These are phyloP conservation scores for Orycteropus afer DNA, from an alignment of 2,113 vertebrate genomes.

Conservation along the genomic window DNA sequence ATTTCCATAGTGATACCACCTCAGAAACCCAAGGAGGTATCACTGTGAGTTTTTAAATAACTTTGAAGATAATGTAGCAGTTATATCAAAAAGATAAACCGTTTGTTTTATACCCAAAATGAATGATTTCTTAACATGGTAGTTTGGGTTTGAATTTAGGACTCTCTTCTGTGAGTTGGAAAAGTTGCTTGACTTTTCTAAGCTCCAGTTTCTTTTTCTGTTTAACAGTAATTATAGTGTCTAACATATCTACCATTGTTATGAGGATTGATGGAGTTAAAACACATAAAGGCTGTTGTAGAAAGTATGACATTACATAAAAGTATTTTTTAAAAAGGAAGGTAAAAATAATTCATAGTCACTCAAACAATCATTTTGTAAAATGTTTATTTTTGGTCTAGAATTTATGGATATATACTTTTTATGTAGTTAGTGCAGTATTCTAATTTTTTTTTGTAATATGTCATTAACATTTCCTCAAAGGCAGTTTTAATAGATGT, in stretches of 20 bases:
- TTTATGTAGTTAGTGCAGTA: not conserved
- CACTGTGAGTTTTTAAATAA: too few relatives aligned
- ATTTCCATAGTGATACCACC: too few relatives aligned
- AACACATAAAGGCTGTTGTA: not conserved
- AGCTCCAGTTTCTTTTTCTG: not conserved
- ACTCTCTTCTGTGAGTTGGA: not conserved
- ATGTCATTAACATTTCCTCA: conserved; percentile 23
- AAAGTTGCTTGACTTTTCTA: not conserved
- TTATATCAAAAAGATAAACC: not conserved
- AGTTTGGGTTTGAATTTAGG: conserved; percentile 4
- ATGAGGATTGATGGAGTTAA: not conserved
- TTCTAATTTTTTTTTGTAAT: not conserved
- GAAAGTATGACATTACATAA: not conserved
- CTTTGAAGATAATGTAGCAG: not conserved
- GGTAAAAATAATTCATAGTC: not conserved
- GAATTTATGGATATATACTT: not conserved
- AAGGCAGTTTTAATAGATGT: not conserved
- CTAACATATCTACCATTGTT: not conserved
- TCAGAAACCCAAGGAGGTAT: too few relatives aligned
- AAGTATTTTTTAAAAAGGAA: not conserved
- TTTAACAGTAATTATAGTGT: not conserved
- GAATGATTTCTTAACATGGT: not conserved
- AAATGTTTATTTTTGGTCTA: not conserved
- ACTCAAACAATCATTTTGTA: not conserved
- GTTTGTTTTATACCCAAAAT: not conserved